Evolutionary conservation across 1,140 invertebrate genomes (phyloP), one percentile per base, ranked within the genome.

Genomic region (Caenorhabditis briggsae): DNA sequence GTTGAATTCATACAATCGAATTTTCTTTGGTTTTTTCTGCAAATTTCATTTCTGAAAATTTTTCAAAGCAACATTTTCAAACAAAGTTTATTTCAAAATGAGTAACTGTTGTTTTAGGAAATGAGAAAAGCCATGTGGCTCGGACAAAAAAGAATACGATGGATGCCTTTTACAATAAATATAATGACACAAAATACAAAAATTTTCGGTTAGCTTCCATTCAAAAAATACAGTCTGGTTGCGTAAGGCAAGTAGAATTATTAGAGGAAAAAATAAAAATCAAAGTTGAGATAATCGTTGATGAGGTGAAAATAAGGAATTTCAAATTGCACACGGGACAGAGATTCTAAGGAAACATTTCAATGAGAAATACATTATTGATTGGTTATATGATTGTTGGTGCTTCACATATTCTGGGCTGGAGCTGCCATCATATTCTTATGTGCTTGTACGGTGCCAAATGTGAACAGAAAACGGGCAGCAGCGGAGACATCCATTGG

Each of bases 381-480:
- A 16, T 50, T 58, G n/a, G 11, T 16, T 59, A 59, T 20, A 83
- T 2, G 2, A 20, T 18, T 59, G 1, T 33, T 3, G 33, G 16
- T 14, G 20, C 12, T 43, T 70, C n/a, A 70, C 25, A 84, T 64
- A 23, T 84, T 84, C 9, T 85, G 84, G n/a, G 64, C 48, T n/a
- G 74, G 84, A 48, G 84, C 84, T 12, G 65, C 48, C 25, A 46
- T 33, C 33, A 33, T 33, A 23, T 53, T 78, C 70, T 78, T 46
- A 12, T 78, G 70, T 14, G 48, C 25, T 23, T 58, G 58, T 20
- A 65, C 46, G 7, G 65, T 20, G 16, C 84, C 53, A 43, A 59
- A 85, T 18, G 23, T 50, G 18, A 85, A 85, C 16, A 85, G 65
- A 33, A 85, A 65, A 18, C 84, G 46, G 2, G 84, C 84, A n/a